A percentile compares a stretch with the other conserved stretches of the same genome.
phyloP scores from a whole-genome alignment of 2,888 invertebrate species.

The Timema podura region DNA sequence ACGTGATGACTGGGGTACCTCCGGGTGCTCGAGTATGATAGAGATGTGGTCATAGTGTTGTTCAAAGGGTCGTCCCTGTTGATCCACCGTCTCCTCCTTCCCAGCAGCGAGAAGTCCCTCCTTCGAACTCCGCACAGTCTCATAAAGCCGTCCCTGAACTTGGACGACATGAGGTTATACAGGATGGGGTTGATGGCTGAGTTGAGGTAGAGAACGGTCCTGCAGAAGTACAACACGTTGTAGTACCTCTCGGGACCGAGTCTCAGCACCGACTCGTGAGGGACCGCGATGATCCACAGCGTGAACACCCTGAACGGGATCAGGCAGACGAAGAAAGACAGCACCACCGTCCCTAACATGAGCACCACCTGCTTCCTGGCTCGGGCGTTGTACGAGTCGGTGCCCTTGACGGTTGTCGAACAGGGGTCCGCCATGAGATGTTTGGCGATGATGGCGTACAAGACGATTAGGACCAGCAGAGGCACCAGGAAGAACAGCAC shows the following conservation, averaged over 20 bases:
- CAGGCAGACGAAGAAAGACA: constrained; percentile 86
- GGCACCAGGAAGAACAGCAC: constrained; percentile 78
- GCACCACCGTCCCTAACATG: constrained; percentile 84
- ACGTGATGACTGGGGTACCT: constrained; percentile 4
- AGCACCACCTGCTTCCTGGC: constrained; percentile 54
- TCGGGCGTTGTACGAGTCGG: constrained; percentile 16
- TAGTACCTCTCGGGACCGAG: constrained; percentile 79
- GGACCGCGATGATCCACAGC: constrained; percentile 78
- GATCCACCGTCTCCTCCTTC: constrained; percentile 3
- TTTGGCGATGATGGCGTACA: constrained; percentile 80
- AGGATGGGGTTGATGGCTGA: constrained; percentile 88
- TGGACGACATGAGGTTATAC: constrained; percentile 88
- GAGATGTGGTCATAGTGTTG: constrained; percentile 35
- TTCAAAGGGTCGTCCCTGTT: constrained; percentile 15
- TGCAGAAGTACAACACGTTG: constrained; percentile 76
- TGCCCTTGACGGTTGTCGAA: constrained; percentile 14
- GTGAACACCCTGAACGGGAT: constrained; percentile 85
- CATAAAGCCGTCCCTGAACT: constrained; percentile 79
- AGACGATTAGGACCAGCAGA: constrained; percentile 68
- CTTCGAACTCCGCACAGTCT: constrained; percentile 54
- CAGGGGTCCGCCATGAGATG: constrained; percentile 62
- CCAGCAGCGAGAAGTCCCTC: constrained; percentile 29
- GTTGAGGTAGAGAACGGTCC: constrained; percentile 84
- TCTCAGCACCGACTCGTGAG: constrained; percentile 55
- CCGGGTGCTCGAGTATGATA: constrained; percentile 32